Evolutionary conservation across 1,140 invertebrate species (phyloP).

Genomic region (Brachionus plicatilis): DNA sequence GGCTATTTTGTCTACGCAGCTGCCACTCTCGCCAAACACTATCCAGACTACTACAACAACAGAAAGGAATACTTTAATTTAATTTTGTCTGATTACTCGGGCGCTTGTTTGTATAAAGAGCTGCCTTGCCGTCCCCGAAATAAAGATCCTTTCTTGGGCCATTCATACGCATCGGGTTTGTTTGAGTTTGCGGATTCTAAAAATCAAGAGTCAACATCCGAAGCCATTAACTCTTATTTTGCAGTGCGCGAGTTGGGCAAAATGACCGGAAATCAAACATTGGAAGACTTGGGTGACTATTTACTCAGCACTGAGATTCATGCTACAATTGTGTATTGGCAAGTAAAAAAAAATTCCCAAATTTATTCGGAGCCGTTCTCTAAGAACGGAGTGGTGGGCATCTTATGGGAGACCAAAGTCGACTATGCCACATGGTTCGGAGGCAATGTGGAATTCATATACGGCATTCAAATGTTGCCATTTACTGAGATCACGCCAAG

Average conservation of each 20-base stretch:
- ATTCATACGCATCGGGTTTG: background rate
- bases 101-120: background rate
- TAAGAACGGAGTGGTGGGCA: constrained; percentile 13
- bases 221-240: background rate
- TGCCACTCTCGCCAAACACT: background rate
- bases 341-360: background rate
- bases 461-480: constrained; percentile 35
- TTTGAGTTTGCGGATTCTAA: constrained; percentile 24
- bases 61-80: constrained; percentile 7
- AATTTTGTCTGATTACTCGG: background rate
- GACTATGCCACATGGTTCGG: constrained; percentile 37
- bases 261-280: background rate
- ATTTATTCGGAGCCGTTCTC: background rate
- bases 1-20: constrained; percentile 21
- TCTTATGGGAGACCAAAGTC: constrained; percentile 13
- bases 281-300: constrained; percentile 3
- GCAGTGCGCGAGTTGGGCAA: background rate
- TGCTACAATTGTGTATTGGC: constrained; percentile 4
- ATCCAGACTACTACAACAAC: constrained; percentile 5
- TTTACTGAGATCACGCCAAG: constrained; percentile 16
- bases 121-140: constrained; percentile 2
- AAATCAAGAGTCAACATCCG: constrained; percentile 37
- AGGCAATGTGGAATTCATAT: constrained; percentile 21
- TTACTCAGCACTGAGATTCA: background rate
- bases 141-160: background rate